Evolutionary conservation across 2,113 vertebrate species (phyloP), one percentile per base, ranked within the genome.

Genomic region (Cettia cetti): DNA sequence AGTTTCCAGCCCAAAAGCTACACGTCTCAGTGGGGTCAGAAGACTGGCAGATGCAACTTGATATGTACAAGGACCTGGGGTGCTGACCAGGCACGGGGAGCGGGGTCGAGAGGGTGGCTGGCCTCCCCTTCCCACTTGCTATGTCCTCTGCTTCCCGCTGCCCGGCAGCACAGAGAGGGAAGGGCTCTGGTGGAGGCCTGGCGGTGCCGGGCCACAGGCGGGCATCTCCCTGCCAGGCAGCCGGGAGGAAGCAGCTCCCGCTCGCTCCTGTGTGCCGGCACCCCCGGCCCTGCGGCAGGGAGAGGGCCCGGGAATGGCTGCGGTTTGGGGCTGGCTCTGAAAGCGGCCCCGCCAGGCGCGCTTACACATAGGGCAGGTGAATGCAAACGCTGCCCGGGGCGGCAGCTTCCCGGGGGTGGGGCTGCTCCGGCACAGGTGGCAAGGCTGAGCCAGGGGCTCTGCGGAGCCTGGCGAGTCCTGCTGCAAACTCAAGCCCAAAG

Each of bases 391-490:
- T 5, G 96, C 96, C 96, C 2, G 86, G 89, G 96, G 96, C 96
- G 72, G 14, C 86, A 81, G 82, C 96, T 97, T 97, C 92, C 97
- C 97, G 93, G 98, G 98, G 99, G 98, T 95, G 98, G 97, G 96
- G 98, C 95, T 88, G 93, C 98, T 96, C 97, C 98, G 81, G 91
- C 63, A 96, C 96, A 98, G 98, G 98, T 98, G 97, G 96, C 97
- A 97, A 97, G 78, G 92, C 94, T 72, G 81, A 98, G 97, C 97
- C 97, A 13, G 12, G 97, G 96, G 97, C 92, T 96, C 97, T 88
- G 90, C 88, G 68, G 97, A 79, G 98, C 97, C 71, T 1, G 70
- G 44, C 27, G 27, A 69, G 83, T 37, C 26, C 61, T 19, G 90
- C 90, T 90, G 69, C 63, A 45, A 93, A 75, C 22, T 17, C 63